Conservation (phyloP, 2,113 vertebrate species). For the Pristiophorus japonicus region DNA sequence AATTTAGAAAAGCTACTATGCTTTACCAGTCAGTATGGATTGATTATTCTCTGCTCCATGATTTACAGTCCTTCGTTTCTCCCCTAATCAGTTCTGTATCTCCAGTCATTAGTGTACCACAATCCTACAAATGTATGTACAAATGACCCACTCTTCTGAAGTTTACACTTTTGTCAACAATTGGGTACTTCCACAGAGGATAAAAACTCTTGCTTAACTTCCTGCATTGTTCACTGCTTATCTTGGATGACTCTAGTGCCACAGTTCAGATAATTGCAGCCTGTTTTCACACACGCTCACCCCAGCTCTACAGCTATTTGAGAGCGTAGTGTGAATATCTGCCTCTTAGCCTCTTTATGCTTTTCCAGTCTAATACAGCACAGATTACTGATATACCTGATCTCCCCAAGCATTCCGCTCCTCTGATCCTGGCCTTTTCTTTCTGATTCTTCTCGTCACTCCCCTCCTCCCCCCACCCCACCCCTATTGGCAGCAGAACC, state of each 20-base stretch:
- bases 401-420: not conserved
- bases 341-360: not conserved
- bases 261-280: not conserved
- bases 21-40: too few relatives aligned
- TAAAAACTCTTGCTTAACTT: not conserved
- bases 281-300: not conserved
- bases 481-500: not conserved
- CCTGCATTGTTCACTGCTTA: not conserved
- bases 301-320: not conserved
- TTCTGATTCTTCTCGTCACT: not conserved
- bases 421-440: not conserved
- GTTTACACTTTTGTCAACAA: not conserved
- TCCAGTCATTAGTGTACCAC: too few relatives aligned
- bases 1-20: too few relatives aligned
- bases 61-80: too few relatives aligned
- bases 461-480: not conserved
- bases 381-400: not conserved
- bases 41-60: too few relatives aligned
- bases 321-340: not conserved
- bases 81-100: too few relatives aligned
- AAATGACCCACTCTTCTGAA: not conserved
- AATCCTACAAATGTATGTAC: too few relatives aligned
- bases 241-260: too few relatives aligned
- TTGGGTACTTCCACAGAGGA: not conserved
- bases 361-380: not conserved